Conservation (phyloP, 2,797 vertebrate species). For the Toxotes lorentzi region DNA sequence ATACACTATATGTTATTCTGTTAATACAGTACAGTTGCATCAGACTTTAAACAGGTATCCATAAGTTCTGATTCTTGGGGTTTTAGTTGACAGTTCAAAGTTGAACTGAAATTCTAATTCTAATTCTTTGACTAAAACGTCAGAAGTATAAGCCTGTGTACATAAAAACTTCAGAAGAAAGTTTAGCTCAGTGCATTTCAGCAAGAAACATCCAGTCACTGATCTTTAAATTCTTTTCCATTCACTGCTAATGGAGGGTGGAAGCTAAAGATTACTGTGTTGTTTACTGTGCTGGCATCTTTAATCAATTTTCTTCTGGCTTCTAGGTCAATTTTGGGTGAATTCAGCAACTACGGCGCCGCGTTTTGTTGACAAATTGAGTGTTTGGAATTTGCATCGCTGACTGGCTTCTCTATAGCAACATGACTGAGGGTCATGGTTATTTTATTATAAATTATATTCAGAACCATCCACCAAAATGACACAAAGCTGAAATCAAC, state of each 20-base stretch:
- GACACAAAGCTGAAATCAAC: not conserved
- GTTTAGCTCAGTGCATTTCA: too few species aligned
- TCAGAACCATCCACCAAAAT: too few species aligned
- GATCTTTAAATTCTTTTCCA: too few species aligned
- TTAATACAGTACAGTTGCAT: not conserved
- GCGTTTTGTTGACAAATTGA: not conserved
- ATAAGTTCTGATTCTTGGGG: not conserved
- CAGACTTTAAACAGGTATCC: not conserved
- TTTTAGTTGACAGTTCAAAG: not conserved
- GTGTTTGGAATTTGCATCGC: not conserved
- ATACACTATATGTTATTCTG: too few species aligned
- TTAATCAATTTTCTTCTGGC: too few species aligned
- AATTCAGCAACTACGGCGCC: not conserved
- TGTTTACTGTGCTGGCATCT: too few species aligned
- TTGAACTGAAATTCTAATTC: not conserved
- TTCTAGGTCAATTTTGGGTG: not conserved
- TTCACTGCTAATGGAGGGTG: too few species aligned
- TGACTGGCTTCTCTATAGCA: not conserved
- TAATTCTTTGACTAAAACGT: not conserved
- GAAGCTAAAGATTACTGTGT: too few species aligned
- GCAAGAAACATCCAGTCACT: too few species aligned
- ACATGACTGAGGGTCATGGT: not conserved
- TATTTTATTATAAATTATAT: not conserved
- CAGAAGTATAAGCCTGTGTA: not conserved
- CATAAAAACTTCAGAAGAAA: too few species aligned